Evolutionary conservation across 2,113 vertebrate genomes (phyloP).

Genomic region (Numenius arquata): DNA sequence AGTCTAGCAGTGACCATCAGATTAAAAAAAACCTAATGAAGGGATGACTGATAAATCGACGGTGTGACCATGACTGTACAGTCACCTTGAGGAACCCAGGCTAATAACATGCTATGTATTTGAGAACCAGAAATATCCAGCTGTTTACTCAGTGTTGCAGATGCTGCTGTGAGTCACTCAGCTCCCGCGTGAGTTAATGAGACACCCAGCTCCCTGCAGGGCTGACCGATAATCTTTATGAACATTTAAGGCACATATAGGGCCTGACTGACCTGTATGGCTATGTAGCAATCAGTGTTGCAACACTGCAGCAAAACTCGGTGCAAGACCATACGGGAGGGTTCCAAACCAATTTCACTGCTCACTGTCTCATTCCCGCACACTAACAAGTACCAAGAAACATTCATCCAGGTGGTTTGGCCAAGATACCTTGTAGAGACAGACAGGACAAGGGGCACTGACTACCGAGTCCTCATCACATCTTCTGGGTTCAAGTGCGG

Average conservation of each 20-base stretch:
- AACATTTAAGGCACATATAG: background rate
- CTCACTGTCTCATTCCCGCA: background rate
- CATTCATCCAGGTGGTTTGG: background rate
- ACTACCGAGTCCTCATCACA: background rate
- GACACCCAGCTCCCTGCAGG: background rate
- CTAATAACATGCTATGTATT: constrained; percentile 2
- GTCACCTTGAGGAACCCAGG: background rate
- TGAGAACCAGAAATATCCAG: constrained; percentile 25
- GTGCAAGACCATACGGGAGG: background rate
- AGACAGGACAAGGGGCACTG: background rate
- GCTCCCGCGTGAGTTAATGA: background rate
- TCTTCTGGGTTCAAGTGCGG: background rate
- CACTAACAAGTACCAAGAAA: background rate
- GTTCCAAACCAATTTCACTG: background rate
- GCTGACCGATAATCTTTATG: background rate
- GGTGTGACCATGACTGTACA: background rate
- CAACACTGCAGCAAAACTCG: background rate
- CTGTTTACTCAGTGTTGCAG: background rate
- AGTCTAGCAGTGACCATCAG: constrained; percentile 36
- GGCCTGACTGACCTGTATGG: background rate
- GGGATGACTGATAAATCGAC: background rate
- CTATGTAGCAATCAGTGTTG: background rate
- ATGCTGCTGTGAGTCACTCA: constrained; percentile 40
- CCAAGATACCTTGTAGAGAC: fast-evolving
- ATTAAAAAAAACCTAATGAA: background rate